Percentiles rank a stretch among this genome's conserved stretches.
phyloP scores from a whole-genome alignment of 2,113 vertebrate genomes.

The Pavo muticus region DNA sequence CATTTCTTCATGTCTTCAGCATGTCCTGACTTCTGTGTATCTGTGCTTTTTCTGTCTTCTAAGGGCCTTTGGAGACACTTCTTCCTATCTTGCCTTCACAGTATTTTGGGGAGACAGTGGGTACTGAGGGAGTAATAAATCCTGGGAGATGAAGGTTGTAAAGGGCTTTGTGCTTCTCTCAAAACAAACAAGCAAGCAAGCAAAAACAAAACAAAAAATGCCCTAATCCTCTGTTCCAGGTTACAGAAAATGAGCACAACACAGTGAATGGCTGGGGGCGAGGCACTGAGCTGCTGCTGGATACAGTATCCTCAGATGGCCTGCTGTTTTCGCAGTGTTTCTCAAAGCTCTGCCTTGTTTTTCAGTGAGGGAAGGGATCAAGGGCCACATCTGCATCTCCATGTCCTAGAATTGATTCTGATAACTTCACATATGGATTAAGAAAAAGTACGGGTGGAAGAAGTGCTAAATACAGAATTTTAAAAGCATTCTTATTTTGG shows the following conservation, averaged over 20 bases:
- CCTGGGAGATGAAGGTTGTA: not conserved
- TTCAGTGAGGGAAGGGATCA: not conserved
- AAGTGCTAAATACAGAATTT: not conserved
- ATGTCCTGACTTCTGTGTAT: not conserved
- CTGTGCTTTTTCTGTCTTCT: not conserved
- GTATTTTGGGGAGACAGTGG: not conserved
- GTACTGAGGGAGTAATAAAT: not conserved
- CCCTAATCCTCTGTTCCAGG: not conserved
- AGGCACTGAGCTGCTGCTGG: not conserved
- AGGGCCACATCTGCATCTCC: not conserved
- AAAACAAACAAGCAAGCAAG: not conserved
- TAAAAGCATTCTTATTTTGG: not conserved
- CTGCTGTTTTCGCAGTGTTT: not conserved
- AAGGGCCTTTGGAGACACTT: not conserved
- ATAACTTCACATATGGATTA: not conserved
- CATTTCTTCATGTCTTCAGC: not conserved
- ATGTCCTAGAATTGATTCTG: not conserved
- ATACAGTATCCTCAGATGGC: not conserved
- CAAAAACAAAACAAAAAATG: not conserved
- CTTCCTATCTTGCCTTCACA: not conserved
- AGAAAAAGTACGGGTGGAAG: not conserved
- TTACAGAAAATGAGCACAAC: not conserved
- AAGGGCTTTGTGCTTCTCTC: not conserved
- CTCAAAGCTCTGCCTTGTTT: not conserved
- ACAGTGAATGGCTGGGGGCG: not conserved